Evolutionary conservation across 2,113 vertebrate genomes (phyloP).

Genomic region (pig (Sus scrofa)): DNA sequence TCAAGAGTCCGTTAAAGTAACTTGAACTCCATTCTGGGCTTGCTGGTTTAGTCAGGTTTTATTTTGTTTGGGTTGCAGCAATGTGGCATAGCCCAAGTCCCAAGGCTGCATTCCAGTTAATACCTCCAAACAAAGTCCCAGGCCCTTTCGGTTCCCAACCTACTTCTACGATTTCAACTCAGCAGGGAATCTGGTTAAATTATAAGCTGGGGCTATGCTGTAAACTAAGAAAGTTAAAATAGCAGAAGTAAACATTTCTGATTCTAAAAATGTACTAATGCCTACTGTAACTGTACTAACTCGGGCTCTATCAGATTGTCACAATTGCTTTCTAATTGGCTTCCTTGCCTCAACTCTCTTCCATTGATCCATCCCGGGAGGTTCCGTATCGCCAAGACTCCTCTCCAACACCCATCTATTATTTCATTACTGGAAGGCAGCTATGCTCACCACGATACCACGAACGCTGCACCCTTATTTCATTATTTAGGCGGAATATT

Average conservation of each 20-base stretch:
- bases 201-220: neutral
- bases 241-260: slow-evolving; percentile 34
- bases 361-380: neutral
- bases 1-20: slow-evolving; percentile 73
- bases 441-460: too few species aligned
- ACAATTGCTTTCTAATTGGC: neutral
- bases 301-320: neutral
- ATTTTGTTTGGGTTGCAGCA: slow-evolving; percentile 80
- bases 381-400: neutral
- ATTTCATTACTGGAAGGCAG: neutral
- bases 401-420: neutral
- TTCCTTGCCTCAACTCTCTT: neutral
- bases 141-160: slow-evolving; percentile 54
- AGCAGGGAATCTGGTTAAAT: slow-evolving; percentile 26
- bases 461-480: neutral
- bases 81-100: slow-evolving; percentile 53
- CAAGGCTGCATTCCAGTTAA: slow-evolving; percentile 54
- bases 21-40: slow-evolving; percentile 67
- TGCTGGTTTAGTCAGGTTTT: slow-evolving; percentile 71
- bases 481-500: neutral
- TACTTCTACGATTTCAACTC: slow-evolving; percentile 62
- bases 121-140: slow-evolving; percentile 63
- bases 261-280: neutral
- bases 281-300: neutral
- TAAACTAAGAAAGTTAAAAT: slow-evolving; percentile 4